Evolutionary conservation across 2,113 vertebrate genomes (phyloP), one percentile per base, ranked within the genome.

Genomic region (Machaerirhynchus nigripectus): DNA sequence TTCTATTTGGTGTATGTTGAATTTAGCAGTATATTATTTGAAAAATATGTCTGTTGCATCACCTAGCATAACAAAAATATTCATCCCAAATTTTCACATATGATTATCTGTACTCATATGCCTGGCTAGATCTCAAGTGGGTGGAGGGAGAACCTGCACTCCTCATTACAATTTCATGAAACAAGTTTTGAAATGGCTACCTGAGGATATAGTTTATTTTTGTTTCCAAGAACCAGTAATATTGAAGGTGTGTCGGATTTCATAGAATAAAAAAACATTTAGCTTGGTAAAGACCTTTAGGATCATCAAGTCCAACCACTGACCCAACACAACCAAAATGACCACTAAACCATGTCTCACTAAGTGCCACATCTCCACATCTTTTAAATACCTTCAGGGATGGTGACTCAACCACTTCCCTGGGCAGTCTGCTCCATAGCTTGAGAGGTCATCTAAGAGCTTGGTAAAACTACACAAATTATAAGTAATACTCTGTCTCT

Each of bases 341-440:
- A 77, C 10, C 8, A 10, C 31, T 70, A 56, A 69, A 37, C 22
- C 0, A 0, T 49, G 26, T 23, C 21, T 14, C n/a, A n/a, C 16
- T 35, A 15, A 47, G 24, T 47, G 13, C 5, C 8, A 19, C 11
- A 69, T 17, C 7, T 33, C 15, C 17, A 63, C 2, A 42, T 10
- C 18, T 49, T 55, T 63, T 42, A 49, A 55, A 28, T 44, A 28
- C 19, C 8, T 44, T 31, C 31, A 56, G 22, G 20, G 18, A 31
- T 17, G 22, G 22, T 28, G 10, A 49, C 35, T 56, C 18, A 27
- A 55, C 15, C 14, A 15, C n/a, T 42, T 61, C 15, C n/a, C 22
- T 49, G 7, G 22, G 30, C 13, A 50, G 13, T 22, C 26, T 63
- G 18, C 55, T 61, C 47, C 22, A 37, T 2, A 23, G 12, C 10